Conservation (phyloP, 2,797 vertebrate species). For the Cetoscarus ocellatus region DNA sequence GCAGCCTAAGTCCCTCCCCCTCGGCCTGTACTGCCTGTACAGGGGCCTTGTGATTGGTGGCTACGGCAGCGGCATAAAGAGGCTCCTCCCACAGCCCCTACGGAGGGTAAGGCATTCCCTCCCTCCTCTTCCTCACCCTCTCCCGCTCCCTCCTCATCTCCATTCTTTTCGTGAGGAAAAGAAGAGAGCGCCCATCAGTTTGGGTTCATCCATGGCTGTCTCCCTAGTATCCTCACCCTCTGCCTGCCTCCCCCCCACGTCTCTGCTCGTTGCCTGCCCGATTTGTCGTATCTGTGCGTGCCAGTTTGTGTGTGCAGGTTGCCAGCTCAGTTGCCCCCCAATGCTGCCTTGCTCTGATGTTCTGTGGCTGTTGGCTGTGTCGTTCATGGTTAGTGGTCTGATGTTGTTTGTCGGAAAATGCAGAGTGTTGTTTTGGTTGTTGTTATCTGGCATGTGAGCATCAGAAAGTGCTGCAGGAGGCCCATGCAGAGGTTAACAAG, state of each 20-base stretch:
- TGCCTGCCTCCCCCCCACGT: conserved; percentile 62
- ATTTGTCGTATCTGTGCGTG: conserved; percentile 49
- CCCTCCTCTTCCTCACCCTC: conserved; percentile 55
- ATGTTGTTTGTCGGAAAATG: conserved; percentile 55
- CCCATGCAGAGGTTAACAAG: too few relatives aligned
- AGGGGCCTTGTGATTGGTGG: conserved; percentile 87
- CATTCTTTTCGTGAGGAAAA: conserved; percentile 69
- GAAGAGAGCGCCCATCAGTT: conserved; percentile 41
- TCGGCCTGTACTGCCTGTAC: conserved; percentile 88
- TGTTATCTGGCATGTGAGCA: conserved; percentile 1
- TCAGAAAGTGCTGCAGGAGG: too few relatives aligned
- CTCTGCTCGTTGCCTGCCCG: conserved; percentile 70
- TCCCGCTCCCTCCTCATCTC: conserved; percentile 40
- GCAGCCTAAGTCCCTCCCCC: conserved; percentile 85
- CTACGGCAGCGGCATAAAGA: conserved; percentile 86
- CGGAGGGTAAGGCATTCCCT: conserved; percentile 87
- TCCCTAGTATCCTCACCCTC: conserved; percentile 57
- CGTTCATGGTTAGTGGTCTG: conserved; percentile 68
- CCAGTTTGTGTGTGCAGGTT: conserved; percentile 48
- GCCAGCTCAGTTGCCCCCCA: conserved; percentile 53
- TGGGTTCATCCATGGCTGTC: conserved; percentile 54
- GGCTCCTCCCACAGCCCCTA: conserved; percentile 84
- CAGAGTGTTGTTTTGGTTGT: conserved; percentile 28
- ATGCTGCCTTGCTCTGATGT: conserved; percentile 75
- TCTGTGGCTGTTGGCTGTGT: conserved; percentile 76